phyloP scores from a whole-genome alignment of 2,113 vertebrate species.

The Athene noctua region DNA sequence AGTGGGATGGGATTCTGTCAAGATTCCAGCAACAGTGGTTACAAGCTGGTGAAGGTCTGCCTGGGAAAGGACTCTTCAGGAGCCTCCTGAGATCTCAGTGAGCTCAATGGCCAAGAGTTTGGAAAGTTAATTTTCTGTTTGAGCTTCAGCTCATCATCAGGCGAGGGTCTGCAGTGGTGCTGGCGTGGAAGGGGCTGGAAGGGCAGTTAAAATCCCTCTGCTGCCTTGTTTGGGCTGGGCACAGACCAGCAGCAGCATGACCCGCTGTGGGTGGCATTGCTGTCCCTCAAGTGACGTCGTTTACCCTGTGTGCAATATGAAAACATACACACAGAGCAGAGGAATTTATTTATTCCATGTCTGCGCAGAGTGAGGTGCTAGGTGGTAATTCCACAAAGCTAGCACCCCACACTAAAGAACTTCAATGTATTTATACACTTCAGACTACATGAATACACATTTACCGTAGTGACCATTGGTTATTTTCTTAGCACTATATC shows the following conservation, averaged over 20 bases:
- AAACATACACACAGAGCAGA: too few species aligned
- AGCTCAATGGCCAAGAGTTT: not conserved
- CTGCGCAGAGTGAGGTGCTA: too few species aligned
- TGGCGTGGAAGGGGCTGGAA: too few species aligned
- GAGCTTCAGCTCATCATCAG: not conserved
- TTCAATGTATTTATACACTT: too few species aligned
- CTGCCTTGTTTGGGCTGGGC: not conserved
- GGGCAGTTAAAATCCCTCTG: accelerated
- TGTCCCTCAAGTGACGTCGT: too few species aligned
- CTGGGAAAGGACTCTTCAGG: not conserved
- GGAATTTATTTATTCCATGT: too few species aligned
- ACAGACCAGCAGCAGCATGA: not conserved
- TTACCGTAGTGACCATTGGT: too few species aligned
- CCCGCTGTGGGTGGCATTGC: not conserved
- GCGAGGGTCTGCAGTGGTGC: accelerated
- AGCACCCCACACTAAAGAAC: too few species aligned
- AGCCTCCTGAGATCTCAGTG: not conserved
- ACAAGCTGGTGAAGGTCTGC: not conserved
- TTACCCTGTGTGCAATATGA: too few species aligned
- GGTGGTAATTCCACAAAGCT: too few species aligned
- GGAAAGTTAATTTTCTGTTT: not conserved
- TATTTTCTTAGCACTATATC: too few species aligned
- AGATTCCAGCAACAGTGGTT: accelerated
- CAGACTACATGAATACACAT: too few species aligned
- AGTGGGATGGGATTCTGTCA: not conserved